Evolutionary conservation across 2,797 vertebrate species (phyloP).

Genomic region (Propithecus perrieri): DNA sequence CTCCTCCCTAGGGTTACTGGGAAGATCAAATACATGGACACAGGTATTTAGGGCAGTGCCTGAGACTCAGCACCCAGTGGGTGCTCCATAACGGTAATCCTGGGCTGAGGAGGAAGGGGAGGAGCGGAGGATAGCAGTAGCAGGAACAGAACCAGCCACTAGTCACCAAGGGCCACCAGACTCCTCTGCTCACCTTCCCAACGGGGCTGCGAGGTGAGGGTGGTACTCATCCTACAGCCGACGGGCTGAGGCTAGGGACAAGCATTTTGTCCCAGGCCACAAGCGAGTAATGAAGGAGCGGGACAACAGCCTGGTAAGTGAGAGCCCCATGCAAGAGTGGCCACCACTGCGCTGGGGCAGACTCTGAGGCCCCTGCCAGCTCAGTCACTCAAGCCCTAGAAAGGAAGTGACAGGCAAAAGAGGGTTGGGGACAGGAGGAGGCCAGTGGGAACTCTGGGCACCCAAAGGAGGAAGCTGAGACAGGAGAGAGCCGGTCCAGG

Average conservation of each 20-base stretch:
- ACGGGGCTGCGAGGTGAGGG: background rate
- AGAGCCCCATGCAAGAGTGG: background rate
- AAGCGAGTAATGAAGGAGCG: background rate
- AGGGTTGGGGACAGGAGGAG: background rate
- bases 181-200: background rate
- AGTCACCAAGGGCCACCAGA: background rate
- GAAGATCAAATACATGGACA: background rate
- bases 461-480: constrained; percentile 16
- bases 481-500: background rate
- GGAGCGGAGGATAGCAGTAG: background rate
- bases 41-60: background rate
- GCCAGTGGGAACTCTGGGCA: background rate
- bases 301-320: background rate
- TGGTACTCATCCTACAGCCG: background rate
- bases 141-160: background rate
- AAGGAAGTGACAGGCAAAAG: background rate
- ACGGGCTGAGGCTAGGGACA: background rate
- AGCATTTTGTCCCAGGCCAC: background rate
- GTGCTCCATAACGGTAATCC: background rate
- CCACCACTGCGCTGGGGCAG: too few relatives aligned
- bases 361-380: background rate
- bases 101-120: background rate
- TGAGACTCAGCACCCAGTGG: background rate
- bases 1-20: background rate
- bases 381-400: background rate